phyloP scores from a whole-genome alignment of 2,113 vertebrate species.

The Talpa occidentalis region DNA sequence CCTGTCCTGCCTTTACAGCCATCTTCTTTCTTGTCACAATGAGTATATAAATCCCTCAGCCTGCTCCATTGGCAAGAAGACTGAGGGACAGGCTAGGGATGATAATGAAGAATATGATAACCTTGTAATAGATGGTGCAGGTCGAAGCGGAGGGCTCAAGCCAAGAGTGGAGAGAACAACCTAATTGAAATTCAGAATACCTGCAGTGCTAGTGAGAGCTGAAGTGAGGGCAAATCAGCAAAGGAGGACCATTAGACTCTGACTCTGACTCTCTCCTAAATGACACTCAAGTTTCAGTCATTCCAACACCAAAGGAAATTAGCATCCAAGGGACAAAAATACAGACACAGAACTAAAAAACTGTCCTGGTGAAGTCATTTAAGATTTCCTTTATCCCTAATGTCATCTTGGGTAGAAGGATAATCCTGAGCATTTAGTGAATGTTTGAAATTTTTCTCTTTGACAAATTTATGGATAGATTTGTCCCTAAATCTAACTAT shows the following conservation, averaged over 20 bases:
- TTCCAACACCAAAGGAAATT: not conserved
- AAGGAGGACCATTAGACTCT: not conserved
- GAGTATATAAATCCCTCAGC: not conserved
- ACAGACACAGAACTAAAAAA: not conserved
- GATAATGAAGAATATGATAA: not conserved
- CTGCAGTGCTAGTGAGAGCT: not conserved
- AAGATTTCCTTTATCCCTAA: not conserved
- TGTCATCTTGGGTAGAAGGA: not conserved
- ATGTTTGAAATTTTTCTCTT: not conserved
- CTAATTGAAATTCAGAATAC: not conserved
- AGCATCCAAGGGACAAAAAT: not conserved
- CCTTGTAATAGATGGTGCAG: not conserved
- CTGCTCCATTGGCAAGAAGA: not conserved
- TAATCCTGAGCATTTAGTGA: not conserved
- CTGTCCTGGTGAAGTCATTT: not conserved
- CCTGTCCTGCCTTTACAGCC: no score
- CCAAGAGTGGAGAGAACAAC: not conserved
- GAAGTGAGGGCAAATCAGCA: not conserved
- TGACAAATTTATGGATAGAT: not conserved
- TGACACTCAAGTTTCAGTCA: not conserved
- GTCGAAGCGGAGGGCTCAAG: not conserved
- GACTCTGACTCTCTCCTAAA: not conserved
- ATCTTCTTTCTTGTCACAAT: not conserved
- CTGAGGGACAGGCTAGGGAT: not conserved
- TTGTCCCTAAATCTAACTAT: not conserved